These are phyloP conservation scores for Aproaerema taeniolella DNA, from an alignment of 2,888 invertebrate genomes.

Conservation along the genomic window DNA sequence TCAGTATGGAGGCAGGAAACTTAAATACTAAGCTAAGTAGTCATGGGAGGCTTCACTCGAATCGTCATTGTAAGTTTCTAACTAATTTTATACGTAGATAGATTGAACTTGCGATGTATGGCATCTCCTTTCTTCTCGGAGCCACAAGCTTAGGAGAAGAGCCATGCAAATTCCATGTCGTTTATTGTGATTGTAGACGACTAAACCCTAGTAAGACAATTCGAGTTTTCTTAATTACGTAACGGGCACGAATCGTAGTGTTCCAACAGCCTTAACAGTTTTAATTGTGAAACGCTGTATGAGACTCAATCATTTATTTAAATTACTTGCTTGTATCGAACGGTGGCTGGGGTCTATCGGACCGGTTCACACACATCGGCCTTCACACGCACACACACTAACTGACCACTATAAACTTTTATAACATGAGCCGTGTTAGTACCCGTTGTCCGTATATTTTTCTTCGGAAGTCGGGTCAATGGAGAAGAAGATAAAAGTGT, in stretches of 20 bases:
- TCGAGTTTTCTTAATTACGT: slow-evolving; percentile 47
- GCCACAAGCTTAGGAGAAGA: no score
- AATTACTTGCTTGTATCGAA: slow-evolving; percentile 58
- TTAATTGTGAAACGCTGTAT: slow-evolving; percentile 59
- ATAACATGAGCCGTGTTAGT: slow-evolving; percentile 2
- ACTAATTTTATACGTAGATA: no score
- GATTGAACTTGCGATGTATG: no score
- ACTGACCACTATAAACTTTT: slow-evolving; percentile 10
- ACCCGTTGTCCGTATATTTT: neutral
- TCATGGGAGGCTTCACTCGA: no score
- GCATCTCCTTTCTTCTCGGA: no score
- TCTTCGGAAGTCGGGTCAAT: neutral
- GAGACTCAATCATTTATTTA: slow-evolving; percentile 61
- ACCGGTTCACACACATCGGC: slow-evolving; percentile 50
- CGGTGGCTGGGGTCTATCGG: slow-evolving; percentile 52
- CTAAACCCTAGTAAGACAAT: no score
- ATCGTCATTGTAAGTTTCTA: no score
- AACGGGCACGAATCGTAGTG: slow-evolving; percentile 39
- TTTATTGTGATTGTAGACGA: no score
- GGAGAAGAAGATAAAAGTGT: neutral
- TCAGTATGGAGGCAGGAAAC: no score
- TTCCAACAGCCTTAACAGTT: slow-evolving; percentile 47
- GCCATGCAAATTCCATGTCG: no score
- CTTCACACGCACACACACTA: slow-evolving; percentile 31
- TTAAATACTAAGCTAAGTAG: no score